Conservation (phyloP, 2,888 invertebrate genomes). For the Bedellia somnulentella region DNA sequence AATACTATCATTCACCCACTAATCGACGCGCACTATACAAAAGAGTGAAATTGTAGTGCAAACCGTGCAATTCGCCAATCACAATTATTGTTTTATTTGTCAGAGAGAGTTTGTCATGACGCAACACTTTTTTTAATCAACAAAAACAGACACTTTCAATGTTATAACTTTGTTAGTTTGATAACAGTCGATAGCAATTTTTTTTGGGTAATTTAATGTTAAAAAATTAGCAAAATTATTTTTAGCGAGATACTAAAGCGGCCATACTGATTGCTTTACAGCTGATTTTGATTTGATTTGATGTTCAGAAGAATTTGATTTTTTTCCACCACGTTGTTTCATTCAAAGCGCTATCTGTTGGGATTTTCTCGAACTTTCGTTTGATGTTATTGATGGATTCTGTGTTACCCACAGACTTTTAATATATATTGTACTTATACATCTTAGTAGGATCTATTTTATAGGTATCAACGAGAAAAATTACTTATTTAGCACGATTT, state of each 20-base stretch:
- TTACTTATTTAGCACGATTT: no score
- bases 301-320: conserved; percentile 28
- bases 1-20: conserved; percentile 41
- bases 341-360: conserved; percentile 28
- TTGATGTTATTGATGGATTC: no score
- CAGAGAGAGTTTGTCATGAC: conserved; percentile 60
- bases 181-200: conserved; percentile 45
- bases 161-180: conserved; percentile 38
- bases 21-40: conserved; percentile 24
- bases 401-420: no score
- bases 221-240: conserved; percentile 46
- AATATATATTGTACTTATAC: no score
- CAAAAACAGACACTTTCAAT: conserved; percentile 36
- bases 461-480: no score
- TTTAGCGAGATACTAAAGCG: conserved; percentile 40
- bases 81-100: conserved; percentile 57
- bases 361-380: no score
- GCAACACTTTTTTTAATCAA: conserved; percentile 57
- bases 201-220: conserved; percentile 27
- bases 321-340: conserved; percentile 52
- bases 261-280: conserved; percentile 58
- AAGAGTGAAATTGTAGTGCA: conserved; percentile 30
- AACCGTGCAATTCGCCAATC: conserved; percentile 23
- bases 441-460: no score
- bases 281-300: conserved; percentile 57